Conservation (phyloP, 2,113 vertebrate species). For the Lynx canadensis region DNA sequence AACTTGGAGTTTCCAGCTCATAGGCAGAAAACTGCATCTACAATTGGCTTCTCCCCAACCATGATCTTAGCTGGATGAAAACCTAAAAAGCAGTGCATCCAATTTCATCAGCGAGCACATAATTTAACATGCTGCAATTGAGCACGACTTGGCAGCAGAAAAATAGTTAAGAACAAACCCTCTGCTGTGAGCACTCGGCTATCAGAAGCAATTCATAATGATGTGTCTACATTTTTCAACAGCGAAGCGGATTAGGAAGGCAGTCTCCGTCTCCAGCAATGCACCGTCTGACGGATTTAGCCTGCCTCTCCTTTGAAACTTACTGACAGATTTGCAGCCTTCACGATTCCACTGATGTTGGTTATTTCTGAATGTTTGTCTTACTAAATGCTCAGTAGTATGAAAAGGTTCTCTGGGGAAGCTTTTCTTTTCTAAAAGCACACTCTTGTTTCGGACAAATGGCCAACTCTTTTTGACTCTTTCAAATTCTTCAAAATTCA, state of each 20-base stretch:
- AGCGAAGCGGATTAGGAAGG: not conserved
- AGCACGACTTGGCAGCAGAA: conserved; percentile 43
- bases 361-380: conserved; percentile 48
- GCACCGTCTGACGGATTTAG: rapidly evolving
- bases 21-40: conserved; percentile 27
- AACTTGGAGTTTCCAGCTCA: conserved; percentile 31
- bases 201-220: not conserved
- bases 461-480: not conserved
- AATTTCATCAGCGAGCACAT: conserved; percentile 19
- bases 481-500: conserved; percentile 33
- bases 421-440: not conserved
- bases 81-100: not conserved
- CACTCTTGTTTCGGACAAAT: conserved; percentile 16
- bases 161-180: conserved; percentile 33
- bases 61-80: conserved; percentile 61
- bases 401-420: not conserved
- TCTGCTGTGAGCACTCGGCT: not conserved
- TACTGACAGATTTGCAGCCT: not conserved
- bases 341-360: not conserved
- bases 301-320: not conserved
- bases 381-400: not conserved
- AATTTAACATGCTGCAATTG: not conserved
- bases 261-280: not conserved
- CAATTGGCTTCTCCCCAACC: conserved; percentile 60
- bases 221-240: not conserved